Evolutionary conservation across 2,113 vertebrate genomes (phyloP).

Genomic region (Tragulus kanchil): DNA sequence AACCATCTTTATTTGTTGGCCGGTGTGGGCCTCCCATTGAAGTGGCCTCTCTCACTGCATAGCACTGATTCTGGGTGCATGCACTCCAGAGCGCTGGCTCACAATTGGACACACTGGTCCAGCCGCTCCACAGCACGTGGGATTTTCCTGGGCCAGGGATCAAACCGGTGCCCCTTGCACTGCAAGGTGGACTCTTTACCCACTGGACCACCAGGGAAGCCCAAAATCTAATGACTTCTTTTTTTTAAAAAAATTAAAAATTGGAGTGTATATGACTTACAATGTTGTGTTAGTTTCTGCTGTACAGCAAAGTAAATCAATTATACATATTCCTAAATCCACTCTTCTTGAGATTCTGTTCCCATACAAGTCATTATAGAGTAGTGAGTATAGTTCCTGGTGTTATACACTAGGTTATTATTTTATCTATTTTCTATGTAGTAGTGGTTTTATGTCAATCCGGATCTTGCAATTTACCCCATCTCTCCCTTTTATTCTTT

Average conservation of each 20-base stretch:
- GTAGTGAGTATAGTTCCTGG: neutral
- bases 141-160: no score
- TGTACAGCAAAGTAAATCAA: neutral
- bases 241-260: neutral
- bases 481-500: neutral
- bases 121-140: no score
- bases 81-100: no score
- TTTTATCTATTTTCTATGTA: neutral
- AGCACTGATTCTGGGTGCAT: no score
- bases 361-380: neutral
- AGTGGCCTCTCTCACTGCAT: no score
- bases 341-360: neutral
- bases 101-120: no score
- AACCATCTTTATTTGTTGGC: no score
- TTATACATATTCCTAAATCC: neutral
- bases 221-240: no score
- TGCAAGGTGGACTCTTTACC: no score
- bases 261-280: neutral
- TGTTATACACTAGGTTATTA: neutral
- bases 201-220: no score
- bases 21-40: no score
- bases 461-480: neutral
- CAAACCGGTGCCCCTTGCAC: no score
- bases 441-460: neutral
- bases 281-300: neutral